These are phyloP conservation scores for Nemotelus nigrinus DNA, from an alignment of 2,888 invertebrate species.

Conservation along the genomic window DNA sequence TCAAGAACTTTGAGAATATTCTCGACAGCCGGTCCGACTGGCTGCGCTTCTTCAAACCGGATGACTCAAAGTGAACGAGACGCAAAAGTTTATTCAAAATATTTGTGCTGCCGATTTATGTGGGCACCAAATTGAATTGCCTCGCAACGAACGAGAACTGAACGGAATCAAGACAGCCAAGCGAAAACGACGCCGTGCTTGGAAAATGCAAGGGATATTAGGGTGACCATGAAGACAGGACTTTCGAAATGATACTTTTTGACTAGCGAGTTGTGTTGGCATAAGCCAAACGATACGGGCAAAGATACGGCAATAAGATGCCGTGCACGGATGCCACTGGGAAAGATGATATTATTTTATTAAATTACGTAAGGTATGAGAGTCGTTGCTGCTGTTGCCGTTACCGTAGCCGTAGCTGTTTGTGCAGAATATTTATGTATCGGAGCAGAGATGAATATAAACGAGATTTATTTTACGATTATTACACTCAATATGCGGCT, in stretches of 20 bases:
- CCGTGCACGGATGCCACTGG: background rate
- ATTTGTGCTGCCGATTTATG: constrained; percentile 34
- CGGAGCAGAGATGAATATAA: background rate
- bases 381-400: background rate
- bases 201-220: background rate
- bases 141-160: constrained; percentile 7
- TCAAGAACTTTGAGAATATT: background rate
- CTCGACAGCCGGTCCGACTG: background rate
- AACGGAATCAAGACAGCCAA: background rate
- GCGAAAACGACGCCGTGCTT: background rate
- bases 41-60: background rate
- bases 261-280: background rate
- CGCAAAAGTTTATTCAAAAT: constrained; percentile 9
- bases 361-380: background rate
- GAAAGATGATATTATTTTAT: background rate
- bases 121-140: constrained; percentile 35
- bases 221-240: background rate
- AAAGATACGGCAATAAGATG: background rate
- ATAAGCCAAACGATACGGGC: background rate
- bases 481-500: background rate
- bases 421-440: background rate
- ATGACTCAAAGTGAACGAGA: background rate
- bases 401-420: background rate
- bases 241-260: background rate
- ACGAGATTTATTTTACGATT: background rate